Conservation (phyloP, 2,113 vertebrate species). For the Coracopsis vasa region DNA sequence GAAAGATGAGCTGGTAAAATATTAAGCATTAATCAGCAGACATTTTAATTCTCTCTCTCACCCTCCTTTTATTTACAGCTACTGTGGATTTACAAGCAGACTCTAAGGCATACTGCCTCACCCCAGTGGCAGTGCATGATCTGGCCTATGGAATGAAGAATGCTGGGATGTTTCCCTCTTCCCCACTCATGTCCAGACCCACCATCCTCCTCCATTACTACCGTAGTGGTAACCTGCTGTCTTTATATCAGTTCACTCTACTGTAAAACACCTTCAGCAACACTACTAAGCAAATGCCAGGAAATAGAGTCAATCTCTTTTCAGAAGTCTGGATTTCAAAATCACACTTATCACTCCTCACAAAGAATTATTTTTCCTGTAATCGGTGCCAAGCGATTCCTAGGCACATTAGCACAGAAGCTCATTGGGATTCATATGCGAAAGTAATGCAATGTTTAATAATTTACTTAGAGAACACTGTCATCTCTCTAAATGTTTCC, state of each 20-base stretch:
- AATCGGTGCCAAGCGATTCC: slow-evolving; percentile 1
- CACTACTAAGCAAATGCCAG: neutral
- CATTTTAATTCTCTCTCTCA: neutral
- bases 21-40: neutral
- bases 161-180: neutral
- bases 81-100: neutral
- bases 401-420: neutral
- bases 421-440: neutral
- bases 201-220: neutral
- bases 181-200: rapidly evolving
- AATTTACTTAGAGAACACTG: slow-evolving; percentile 28
- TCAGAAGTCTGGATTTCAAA: slow-evolving; percentile 17
- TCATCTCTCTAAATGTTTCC: slow-evolving; percentile 8
- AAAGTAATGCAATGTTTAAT: slow-evolving; percentile 24
- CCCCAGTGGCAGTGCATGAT: neutral
- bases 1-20: slow-evolving; percentile 2
- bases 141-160: neutral
- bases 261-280: neutral
- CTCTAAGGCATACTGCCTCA: neutral
- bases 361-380: neutral
- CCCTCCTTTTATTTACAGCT: neutral
- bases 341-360: neutral
- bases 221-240: neutral
- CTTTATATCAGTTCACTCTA: neutral
- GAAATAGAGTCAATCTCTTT: neutral